These are phyloP conservation scores for Phortica magna DNA, from an alignment of 2,888 invertebrate genomes.

Conservation along the genomic window DNA sequence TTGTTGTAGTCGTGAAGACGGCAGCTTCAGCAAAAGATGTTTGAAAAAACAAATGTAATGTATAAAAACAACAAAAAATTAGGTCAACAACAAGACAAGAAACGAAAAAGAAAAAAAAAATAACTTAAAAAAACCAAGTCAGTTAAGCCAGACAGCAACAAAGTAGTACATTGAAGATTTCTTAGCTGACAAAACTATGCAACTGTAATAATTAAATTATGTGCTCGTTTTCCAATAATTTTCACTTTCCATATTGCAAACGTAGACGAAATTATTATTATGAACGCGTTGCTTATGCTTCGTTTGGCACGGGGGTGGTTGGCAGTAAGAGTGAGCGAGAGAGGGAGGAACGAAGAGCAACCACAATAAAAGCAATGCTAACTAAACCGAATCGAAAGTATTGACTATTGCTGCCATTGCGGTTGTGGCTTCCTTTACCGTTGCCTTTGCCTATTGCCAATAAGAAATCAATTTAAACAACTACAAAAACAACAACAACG, in stretches of 20 bases:
- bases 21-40: too few relatives aligned
- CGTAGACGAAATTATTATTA: slow-evolving; percentile 38
- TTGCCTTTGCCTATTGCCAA: slow-evolving; percentile 23
- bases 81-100: slow-evolving; percentile 27
- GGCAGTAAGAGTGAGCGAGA: slow-evolving; percentile 16
- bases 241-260: slow-evolving; percentile 30
- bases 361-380: slow-evolving; percentile 12
- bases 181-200: not conserved
- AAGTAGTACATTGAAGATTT: not conserved
- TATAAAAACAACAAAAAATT: slow-evolving; percentile 4
- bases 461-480: slow-evolving; percentile 56
- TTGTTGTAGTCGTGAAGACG: too few relatives aligned
- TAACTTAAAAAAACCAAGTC: not conserved
- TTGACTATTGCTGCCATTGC: too few relatives aligned
- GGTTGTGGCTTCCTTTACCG: not conserved
- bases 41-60: too few relatives aligned
- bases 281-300: too few relatives aligned
- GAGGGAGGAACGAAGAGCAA: slow-evolving; percentile 18
- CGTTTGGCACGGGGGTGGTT: too few relatives aligned
- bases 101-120: not conserved
- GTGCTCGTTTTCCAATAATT: slow-evolving; percentile 5
- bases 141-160: not conserved
- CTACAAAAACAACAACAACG: slow-evolving; percentile 36
- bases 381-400: slow-evolving; percentile 45
- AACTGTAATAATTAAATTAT: slow-evolving; percentile 25